phyloP scores from a whole-genome alignment of 2,888 invertebrate species.

The Coleophora flavipennella region DNA sequence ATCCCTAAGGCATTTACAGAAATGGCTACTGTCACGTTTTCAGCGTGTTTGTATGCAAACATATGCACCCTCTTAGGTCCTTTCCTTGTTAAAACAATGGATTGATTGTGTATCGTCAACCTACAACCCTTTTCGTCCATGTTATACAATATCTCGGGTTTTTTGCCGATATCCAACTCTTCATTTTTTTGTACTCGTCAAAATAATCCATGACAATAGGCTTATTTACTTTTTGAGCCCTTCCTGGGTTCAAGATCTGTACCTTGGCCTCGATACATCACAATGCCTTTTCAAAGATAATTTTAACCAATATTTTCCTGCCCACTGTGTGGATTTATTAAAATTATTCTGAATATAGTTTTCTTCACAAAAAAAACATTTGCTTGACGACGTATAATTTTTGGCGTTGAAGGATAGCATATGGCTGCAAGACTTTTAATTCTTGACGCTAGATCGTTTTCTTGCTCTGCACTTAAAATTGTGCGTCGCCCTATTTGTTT shows the following conservation, averaged over 20 bases:
- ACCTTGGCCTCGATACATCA: conserved; percentile 13
- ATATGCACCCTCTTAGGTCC: conserved; percentile 25
- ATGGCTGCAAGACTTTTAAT: conserved; percentile 4
- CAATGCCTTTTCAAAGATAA: conserved; percentile 2
- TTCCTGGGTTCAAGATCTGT: conserved; percentile 22
- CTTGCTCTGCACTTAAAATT: conserved; percentile 3
- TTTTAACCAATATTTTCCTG: conserved; percentile 5
- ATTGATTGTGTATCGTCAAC: conserved; percentile 26
- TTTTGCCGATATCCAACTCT: conserved; percentile 14
- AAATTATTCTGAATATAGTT: conserved; percentile 2
- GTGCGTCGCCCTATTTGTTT: conserved; percentile 3
- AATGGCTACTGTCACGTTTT: conserved; percentile 28
- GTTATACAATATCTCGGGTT: conserved; percentile 23
- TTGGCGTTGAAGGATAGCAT: conserved; percentile 1
- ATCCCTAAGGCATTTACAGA: conserved; percentile 29
- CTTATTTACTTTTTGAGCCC: conserved; percentile 17
- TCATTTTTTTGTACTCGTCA: conserved; percentile 13
- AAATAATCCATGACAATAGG: conserved; percentile 23
- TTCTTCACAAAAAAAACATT: conserved; percentile 1
- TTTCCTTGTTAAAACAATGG: conserved; percentile 21
- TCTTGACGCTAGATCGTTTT: conserved; percentile 4
- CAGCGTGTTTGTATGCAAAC: conserved; percentile 26
- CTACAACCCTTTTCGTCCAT: no score
- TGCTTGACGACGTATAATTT: conserved; percentile 2
- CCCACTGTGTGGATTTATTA: not conserved